phyloP scores from a whole-genome alignment of 2,888 invertebrate species.

The Ectobius pallidus region DNA sequence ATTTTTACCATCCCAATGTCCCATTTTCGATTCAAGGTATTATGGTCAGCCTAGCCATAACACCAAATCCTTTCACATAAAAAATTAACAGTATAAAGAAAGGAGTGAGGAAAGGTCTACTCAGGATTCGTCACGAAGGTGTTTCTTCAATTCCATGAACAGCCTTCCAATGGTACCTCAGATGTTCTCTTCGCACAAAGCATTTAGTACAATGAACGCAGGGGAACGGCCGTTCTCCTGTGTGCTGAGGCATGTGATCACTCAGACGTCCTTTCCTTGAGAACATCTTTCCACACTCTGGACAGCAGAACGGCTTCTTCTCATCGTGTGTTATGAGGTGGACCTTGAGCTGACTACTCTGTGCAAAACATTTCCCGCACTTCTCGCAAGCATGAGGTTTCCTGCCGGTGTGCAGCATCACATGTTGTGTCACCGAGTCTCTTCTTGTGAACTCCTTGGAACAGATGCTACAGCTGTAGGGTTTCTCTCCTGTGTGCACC shows the following conservation, averaged over 20 bases:
- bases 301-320: slow-evolving; percentile 1
- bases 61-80: too few relatives aligned
- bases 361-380: slow-evolving; percentile 23
- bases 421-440: neutral
- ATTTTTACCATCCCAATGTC: too few relatives aligned
- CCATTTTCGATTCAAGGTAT: too few relatives aligned
- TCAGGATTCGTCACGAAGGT: too few relatives aligned
- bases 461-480: slow-evolving; percentile 1
- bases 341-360: slow-evolving; percentile 4
- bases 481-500: slow-evolving; percentile 16
- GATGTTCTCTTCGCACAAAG: slow-evolving; percentile 18
- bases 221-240: slow-evolving; percentile 6
- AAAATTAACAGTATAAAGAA: too few relatives aligned
- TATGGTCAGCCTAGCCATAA: too few relatives aligned
- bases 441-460: neutral
- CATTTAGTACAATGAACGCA: slow-evolving; percentile 12
- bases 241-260: slow-evolving; percentile 9
- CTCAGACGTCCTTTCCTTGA: slow-evolving; percentile 15
- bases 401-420: neutral
- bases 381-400: slow-evolving; percentile 1
- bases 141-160: too few relatives aligned
- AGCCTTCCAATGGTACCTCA: slow-evolving; percentile 17
- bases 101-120: too few relatives aligned
- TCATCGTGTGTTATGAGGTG: slow-evolving; percentile 13
- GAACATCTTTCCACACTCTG: slow-evolving; percentile 14